Evolutionary conservation across 2,113 vertebrate genomes (phyloP), one percentile per base, ranked within the genome.

Genomic region (Rhombomys opimus): DNA sequence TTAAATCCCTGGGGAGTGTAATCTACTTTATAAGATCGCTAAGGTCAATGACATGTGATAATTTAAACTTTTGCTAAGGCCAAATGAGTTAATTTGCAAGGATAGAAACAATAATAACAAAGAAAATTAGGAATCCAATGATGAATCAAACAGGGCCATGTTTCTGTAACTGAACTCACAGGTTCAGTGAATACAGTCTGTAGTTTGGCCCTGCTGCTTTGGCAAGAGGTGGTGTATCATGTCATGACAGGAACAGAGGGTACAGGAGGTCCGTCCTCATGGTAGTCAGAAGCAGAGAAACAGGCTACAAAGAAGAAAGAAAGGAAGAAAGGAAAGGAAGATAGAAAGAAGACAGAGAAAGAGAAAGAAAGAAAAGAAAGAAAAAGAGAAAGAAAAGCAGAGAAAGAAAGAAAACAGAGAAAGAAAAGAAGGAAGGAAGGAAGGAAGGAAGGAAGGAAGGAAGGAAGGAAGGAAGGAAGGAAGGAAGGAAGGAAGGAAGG

Each of bases 11-110:
- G 35, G 35, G 41, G 65, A 88, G 7, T 65, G 10, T 7, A 68
- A 72, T 46, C 20, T 87, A 90, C 52, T 80, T 41, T 65, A 70
- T 12, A 81, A 59, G 52, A 96, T 70, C 41, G n/a, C 65, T 89
- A 91, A 97, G 59, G n/a, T 92, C 65, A 95, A 67, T 12, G 14
- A 50, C 2, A 9, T 57, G 23, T 52, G 10, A 57, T 38, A 11
- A 22, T 27, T 91, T 50, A 70, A 93, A 52, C 25, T 22, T 80
- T 89, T 91, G n/a, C 61, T 67, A 7, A 68, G 41, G 20, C 18
- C 67, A 88, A 89, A 2, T 80, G 68, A 95, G 20, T 59, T 95
- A 75, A 76, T 94, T 54, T 89, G 22, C 52, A 81, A 91, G 90
- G 75, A 27, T 38, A 10, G 54, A 30, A 92, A 89, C 81, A 32